Evolutionary conservation across 2,113 vertebrate species (phyloP), one percentile per base, ranked within the genome.

Genomic region (Hypomesus transpacificus): DNA sequence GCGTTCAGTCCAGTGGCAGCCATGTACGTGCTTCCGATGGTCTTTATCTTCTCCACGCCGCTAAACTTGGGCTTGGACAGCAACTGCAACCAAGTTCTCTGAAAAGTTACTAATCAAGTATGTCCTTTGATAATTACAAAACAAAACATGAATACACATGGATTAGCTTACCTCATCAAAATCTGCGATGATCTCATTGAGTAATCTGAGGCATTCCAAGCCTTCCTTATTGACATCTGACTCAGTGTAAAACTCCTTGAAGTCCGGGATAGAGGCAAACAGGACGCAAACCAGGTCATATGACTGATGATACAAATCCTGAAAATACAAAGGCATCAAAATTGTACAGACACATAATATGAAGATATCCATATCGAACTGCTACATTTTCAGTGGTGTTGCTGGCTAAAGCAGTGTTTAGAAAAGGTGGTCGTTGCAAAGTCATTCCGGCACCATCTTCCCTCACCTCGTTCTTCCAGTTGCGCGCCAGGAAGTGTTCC

Each of bases 221-320:
- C 97, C 97, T 81, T 99, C 97, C 85, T 99, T 98, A 91, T 98
- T 99, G 77, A 98, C 97, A 20, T 99, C 97, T 3, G 97, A 99
- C 78, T 99, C 97, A 0, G 96, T 98, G 87, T 99, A 99, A 86
- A 99, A 99, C 81, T 99, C 97, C 85, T 99, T 99, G 91, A 99
- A 99, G 88, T 99, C 97, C 0, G 96, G 97, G 75, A 98, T 98
- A 22, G 97, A 98, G 84, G 97, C 97, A 67, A 98, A 98, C 96
- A 98, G 98, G 83, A 98, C 97, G 34, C 96, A 98, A 77, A 98
- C 97, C 2, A 96, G 94, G 81, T 98, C 96, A 0, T 98, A 98
- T 11, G 96, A 99, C 80, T 99, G 97, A 84, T 99, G 97, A 80
- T 99, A 99, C 0, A 99, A 77, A 67, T 99, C 97, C 96, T 99